phyloP scores from a whole-genome alignment of 2,113 vertebrate genomes.

The Anser cygnoides region DNA sequence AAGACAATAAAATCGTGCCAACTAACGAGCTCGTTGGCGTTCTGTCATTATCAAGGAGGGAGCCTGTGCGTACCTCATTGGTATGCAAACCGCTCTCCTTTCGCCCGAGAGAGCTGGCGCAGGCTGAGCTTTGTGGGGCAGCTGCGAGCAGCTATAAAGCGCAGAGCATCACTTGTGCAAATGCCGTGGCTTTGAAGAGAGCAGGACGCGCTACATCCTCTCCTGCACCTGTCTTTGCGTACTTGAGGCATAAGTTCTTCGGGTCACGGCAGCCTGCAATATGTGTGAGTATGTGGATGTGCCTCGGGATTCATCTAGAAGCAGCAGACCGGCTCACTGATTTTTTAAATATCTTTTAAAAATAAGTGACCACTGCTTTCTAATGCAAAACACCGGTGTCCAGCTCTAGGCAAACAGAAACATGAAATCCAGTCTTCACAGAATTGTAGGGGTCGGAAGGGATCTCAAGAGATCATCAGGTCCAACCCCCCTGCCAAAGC shows the following conservation, averaged over 20 bases:
- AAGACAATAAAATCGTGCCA: conserved; percentile 4
- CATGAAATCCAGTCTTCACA: neutral
- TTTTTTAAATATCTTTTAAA: neutral
- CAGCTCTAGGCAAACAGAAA: neutral
- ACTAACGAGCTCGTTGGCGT: neutral
- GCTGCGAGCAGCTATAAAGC: neutral
- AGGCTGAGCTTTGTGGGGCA: neutral
- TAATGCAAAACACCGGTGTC: neutral
- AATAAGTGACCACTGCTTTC: neutral
- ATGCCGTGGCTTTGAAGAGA: neutral
- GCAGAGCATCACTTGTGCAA: neutral
- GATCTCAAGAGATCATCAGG: too few relatives aligned
- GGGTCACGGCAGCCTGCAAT: neutral
- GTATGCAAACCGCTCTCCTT: neutral
- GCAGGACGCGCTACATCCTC: neutral
- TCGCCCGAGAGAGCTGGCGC: neutral
- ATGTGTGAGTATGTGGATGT: neutral
- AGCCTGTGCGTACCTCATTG: neutral
- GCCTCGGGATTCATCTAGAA: neutral
- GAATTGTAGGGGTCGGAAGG: too few relatives aligned
- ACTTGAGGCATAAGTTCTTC: accelerated
- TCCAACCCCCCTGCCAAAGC: too few relatives aligned
- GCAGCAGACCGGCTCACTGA: neutral
- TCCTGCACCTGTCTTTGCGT: neutral
- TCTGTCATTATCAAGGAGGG: conserved; percentile 13